Evolutionary conservation across 2,888 invertebrate species (phyloP).

Genomic region (Oligia fasciuncula): DNA sequence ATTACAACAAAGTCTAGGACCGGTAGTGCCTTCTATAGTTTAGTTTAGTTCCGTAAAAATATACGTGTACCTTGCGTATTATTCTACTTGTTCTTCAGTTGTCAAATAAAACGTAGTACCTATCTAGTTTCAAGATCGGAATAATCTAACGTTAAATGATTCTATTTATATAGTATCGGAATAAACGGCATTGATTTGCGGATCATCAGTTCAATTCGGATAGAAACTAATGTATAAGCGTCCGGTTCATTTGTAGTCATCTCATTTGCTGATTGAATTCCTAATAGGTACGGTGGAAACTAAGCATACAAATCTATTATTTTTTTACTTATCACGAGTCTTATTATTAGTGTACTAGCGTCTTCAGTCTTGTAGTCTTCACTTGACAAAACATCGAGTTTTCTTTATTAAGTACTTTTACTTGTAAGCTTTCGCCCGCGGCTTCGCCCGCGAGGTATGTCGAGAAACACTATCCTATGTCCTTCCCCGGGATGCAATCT

Average conservation of each 20-base stretch:
- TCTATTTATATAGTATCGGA: slow-evolving; percentile 36
- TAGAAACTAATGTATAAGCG: slow-evolving; percentile 48
- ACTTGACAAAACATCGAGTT: neutral
- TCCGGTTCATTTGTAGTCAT: slow-evolving; percentile 58
- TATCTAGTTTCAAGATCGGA: slow-evolving; percentile 45
- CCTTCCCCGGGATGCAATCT: too few species aligned
- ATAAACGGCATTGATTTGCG: slow-evolving; percentile 39
- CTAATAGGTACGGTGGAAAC: slow-evolving; percentile 23
- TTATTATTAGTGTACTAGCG: neutral
- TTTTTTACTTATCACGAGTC: slow-evolving; percentile 5
- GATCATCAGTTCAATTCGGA: slow-evolving; percentile 40
- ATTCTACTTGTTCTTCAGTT: slow-evolving; percentile 38
- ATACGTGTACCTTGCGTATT: slow-evolving; percentile 52
- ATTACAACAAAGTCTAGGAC: slow-evolving; percentile 52
- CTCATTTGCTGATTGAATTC: slow-evolving; percentile 37
- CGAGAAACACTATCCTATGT: too few species aligned
- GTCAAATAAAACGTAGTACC: slow-evolving; percentile 38
- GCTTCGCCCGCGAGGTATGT: too few species aligned
- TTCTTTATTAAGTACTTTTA: neutral
- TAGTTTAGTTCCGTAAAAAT: slow-evolving; percentile 53
- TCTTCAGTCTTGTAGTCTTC: too few species aligned
- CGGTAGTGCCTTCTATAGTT: slow-evolving; percentile 38
- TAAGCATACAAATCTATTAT: slow-evolving; percentile 33
- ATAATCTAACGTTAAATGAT: slow-evolving; percentile 38
- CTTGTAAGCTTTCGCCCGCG: too few species aligned